Evolutionary conservation across 2,888 invertebrate genomes (phyloP), one percentile per base, ranked within the genome.

Genomic region (Ferdinandea cuprea): DNA sequence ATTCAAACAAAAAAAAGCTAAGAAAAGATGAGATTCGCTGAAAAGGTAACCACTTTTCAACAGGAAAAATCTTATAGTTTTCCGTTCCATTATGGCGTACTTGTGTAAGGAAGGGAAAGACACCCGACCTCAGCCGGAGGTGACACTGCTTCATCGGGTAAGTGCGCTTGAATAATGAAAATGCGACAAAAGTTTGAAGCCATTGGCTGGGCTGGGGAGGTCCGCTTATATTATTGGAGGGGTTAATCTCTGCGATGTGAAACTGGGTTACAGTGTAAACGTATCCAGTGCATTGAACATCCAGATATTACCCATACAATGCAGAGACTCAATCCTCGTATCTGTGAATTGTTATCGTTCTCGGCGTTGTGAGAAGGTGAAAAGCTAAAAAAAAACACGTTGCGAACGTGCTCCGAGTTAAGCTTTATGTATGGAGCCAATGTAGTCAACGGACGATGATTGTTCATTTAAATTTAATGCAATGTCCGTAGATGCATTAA

Each of bases 151-250:
- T 76, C 80, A 69, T 69, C 76, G 80, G 69, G 58, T 80, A 76
- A 80, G 76, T 76, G 69, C n/a, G n/a, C 76, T 76, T 80, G 76
- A 76, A 71, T 81, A 77, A 81, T 77, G 71, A 77, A 81, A 81
- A 77, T 77, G 77, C 77, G 81, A 77, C 77, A 81, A 77, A 81
- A 81, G 65, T 72, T 81, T 54, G 71, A 66, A 81, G 65, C 71
- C 71, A 77, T 72, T 77, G 71, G 69, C 19, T 76, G 71, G n/a
- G n/a, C n/a, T n/a, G n/a, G n/a, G n/a, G n/a, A 52, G 71, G 28
- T 17, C 69, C 61, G 56, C 48, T 54, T 46, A 46, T 37, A 52
- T 50, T 37, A 5, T 25, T 2, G 25, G 30, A 17, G 46, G 59
- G 77, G 65, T 66, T 77, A 77, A 72, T 66, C 66, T 61, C 54